Conservation (phyloP, 2,797 vertebrate species). For the Ptychadena robeensis region DNA sequence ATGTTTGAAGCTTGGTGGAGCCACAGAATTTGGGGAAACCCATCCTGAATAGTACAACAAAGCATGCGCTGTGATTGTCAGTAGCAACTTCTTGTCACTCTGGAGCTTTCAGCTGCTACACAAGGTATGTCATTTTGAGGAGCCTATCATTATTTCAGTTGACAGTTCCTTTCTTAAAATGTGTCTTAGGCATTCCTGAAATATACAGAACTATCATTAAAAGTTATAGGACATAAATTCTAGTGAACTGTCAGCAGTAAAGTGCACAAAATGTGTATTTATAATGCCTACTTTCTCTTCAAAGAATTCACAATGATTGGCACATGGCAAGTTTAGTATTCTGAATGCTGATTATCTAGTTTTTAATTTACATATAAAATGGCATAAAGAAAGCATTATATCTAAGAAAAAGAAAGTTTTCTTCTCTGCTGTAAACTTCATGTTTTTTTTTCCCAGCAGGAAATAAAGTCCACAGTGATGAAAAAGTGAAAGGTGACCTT, state of each 20-base stretch:
- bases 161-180: conserved; percentile 53
- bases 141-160: conserved; percentile 44
- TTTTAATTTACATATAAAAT: conserved; percentile 36
- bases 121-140: conserved; percentile 48
- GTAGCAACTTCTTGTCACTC: conserved; percentile 51
- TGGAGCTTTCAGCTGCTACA: conserved; percentile 36
- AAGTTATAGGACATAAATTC: conserved; percentile 54
- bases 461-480: background rate
- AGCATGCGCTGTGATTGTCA: conserved; percentile 52
- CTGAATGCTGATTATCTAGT: conserved; percentile 36
- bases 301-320: conserved; percentile 42
- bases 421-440: background rate
- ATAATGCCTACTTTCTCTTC: conserved; percentile 32
- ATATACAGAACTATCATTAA: conserved; percentile 56
- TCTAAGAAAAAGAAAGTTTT: conserved; percentile 7
- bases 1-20: background rate
- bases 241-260: conserved; percentile 53
- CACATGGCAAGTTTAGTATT: conserved; percentile 44
- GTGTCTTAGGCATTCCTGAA: conserved; percentile 51
- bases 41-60: conserved; percentile 51
- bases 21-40: conserved; percentile 25
- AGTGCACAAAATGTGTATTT: conserved; percentile 47
- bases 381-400: background rate
- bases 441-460: background rate
- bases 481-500: background rate